Evolutionary conservation across 1,140 invertebrate species (phyloP).

Genomic region (Plutomurus gul): DNA sequence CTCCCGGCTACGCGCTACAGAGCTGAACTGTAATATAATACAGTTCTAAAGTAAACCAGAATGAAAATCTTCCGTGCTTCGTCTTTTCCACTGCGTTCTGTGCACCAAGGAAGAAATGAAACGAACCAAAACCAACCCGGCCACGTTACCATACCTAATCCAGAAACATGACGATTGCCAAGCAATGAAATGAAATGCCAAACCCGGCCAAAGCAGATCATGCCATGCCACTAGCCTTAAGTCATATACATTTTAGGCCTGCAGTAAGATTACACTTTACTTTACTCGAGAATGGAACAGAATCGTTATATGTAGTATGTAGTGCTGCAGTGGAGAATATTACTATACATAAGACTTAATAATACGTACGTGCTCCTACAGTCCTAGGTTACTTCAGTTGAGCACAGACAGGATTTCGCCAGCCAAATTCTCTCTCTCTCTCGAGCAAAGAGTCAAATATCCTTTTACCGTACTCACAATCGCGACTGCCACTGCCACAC

Average conservation of each 20-base stretch:
- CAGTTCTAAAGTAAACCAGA: slow-evolving; percentile 3
- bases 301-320: background rate
- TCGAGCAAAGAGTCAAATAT: slow-evolving; percentile 16
- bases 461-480: slow-evolving; percentile 9
- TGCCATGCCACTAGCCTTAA: background rate
- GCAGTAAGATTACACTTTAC: slow-evolving; percentile 1
- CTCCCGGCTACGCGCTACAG: background rate
- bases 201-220: background rate
- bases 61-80: background rate
- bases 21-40: slow-evolving; percentile 20
- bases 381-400: slow-evolving; percentile 12
- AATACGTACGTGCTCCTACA: background rate
- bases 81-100: background rate
- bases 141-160: background rate
- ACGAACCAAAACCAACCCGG: background rate
- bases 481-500: no score
- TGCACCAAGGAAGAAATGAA: no score
- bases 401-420: slow-evolving; percentile 3
- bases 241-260: background rate
- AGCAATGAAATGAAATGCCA: slow-evolving; percentile 18
- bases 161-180: slow-evolving; percentile 24
- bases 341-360: slow-evolving; percentile 21
- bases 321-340: background rate
- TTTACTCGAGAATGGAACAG: background rate
- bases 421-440: background rate